Base-by-base conservation (phyloP, 2,888 invertebrate genomes). In the Palloptera scutellata region DNA sequence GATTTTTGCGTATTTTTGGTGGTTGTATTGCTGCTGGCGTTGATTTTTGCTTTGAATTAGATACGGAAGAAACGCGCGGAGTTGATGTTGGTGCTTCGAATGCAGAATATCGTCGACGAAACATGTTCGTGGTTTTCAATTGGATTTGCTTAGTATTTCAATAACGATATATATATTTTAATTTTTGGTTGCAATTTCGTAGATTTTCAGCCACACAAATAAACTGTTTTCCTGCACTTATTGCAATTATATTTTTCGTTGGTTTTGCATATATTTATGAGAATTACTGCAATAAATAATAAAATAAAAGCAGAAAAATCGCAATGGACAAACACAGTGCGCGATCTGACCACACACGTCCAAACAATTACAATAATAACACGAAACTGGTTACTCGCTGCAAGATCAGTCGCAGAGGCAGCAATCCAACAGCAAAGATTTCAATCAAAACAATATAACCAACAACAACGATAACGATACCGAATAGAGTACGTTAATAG, bases 21-120 rank as follows among this genome's bases (percentile, higher is more conserved):
- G 73, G 67, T 19, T 71, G 19, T 11, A 52, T 51, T n/a, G 10
- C 43, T 59, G 1, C 61, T 43, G 55, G 51, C n/a, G 10, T 52
- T 59, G 1, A 61, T 43, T 70, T 68, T 55, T 64, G 61, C 55
- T 68, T 68, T 73, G 76, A 74, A 30, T 30, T 30, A 2, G 30
- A 30, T 4, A 30, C 6, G 30, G 30, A 30, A 45, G 83, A 77
- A 68, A 80, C 70, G 42, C 83, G 75, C 15, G 84, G 81, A 40
- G 82, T 67, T 54, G 78, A 76, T 6, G 81, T 72, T 55, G 83
- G 75, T 61, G 84, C 73, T 75, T 85, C 85, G 64, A 84, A 79
- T 41, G 83, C 76, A 52, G 85, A 85, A 76, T 81, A 83, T 51
- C 85, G 84, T 64, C 84, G 83, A 75, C 73, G 71, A 67, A 73